Conservation (phyloP, 2,113 vertebrate genomes). For the Canis aureus region DNA sequence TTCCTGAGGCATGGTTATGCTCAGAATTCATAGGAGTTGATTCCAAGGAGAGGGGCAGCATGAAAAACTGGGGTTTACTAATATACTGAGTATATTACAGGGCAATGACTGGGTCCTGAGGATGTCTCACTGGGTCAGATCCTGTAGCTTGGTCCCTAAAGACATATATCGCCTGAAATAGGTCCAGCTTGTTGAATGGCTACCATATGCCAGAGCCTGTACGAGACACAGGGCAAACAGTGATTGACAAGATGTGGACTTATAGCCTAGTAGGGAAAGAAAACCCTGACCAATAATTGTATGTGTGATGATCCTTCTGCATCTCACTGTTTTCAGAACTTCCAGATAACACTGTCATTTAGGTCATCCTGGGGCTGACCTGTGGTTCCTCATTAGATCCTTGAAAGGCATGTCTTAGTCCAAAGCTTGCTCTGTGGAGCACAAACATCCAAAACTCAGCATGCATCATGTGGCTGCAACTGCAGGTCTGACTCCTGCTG, state of each 20-base stretch:
- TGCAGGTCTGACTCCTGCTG: neutral
- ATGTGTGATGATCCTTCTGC: too few relatives aligned
- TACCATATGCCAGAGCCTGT: rapidly evolving
- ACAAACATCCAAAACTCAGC: neutral
- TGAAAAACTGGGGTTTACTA: neutral
- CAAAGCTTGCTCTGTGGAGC: neutral
- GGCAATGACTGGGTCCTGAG: neutral
- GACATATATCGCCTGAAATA: neutral
- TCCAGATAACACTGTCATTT: neutral
- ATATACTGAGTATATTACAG: neutral
- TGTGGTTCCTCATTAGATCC: neutral
- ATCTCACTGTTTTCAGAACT: neutral
- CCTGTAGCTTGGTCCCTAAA: neutral
- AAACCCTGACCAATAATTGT: neutral
- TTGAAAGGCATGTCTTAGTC: neutral
- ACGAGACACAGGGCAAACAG: neutral
- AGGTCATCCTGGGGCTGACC: neutral
- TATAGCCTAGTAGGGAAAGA: neutral
- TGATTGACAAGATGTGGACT: neutral
- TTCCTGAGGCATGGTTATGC: neutral
- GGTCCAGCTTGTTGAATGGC: neutral
- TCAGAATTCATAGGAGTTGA: neutral
- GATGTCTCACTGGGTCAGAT: neutral
- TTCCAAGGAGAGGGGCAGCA: neutral
- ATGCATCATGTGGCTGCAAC: rapidly evolving